Evolutionary conservation across 2,888 invertebrate species (phyloP), one percentile per base, ranked within the genome.

Genomic region (Aspidapion aeneum): DNA sequence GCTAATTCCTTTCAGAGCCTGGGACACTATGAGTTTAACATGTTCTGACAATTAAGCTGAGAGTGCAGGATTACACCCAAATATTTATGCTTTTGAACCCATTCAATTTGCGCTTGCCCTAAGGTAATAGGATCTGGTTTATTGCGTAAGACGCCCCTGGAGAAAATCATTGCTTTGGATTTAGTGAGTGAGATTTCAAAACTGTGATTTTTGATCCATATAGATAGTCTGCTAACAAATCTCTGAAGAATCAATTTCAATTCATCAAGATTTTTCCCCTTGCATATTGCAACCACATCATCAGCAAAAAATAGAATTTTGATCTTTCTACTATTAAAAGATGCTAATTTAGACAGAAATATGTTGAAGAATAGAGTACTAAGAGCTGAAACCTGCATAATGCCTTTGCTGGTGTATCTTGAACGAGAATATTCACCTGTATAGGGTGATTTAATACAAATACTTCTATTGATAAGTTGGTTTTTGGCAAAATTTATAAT

Each of bases 1-100:
- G 49, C 60, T 67, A 5, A 66, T 59, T 16, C 57, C 64, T 58
- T 63, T 57, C 1, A 16, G n/a, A 1, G 63, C 66, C 60, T 63
- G 64, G 2, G 5, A 18, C 3, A 9, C 20, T 1, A 51, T 21
- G 12, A 21, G 20, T 2, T 66, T 20, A 51, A 65, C 64, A 20
- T 63, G 56, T 5, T 7, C 21, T 54, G 21, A 63, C 66, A 68
- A 1, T 58, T 64, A 12, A 66, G 21, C 9, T 68, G 49, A 3
- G 35, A n/a, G 35, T 51, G 22, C 7, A 60, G 21, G 16, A 19
- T 60, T 1, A 63, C 18, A 9, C n/a, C 65, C 49, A 21, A 63
- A 68, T 62, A 65, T 66, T 0, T 58, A 16, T 1, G 58, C 17
- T 1, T 58, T 59, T 48, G 21, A 57, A 1, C 17, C 16, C 1